Evolutionary conservation across 2,113 vertebrate genomes (phyloP), one percentile per base, ranked within the genome.

Genomic region (Salvelinus namaycush): DNA sequence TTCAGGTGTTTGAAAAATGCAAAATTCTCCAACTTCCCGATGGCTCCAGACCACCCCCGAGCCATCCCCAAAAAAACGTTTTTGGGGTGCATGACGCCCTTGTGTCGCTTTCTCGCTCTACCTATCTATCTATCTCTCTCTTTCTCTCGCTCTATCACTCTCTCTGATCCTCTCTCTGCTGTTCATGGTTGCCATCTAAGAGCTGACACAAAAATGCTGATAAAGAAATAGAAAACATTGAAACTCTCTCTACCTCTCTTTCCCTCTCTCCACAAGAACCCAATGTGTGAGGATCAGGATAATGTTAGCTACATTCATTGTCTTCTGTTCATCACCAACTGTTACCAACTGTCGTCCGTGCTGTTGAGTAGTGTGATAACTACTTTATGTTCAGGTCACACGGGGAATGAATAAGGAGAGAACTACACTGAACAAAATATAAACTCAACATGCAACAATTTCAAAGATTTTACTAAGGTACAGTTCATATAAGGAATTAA

Each of bases 251-350:
- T 72, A 57, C 8, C 68, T 59, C 79, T 74, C 70, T 31, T 76
- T 75, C 60, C 3, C 66, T 66, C 77, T 29, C 64, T 29, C 79
- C 66, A 74, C 74, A 26, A 77, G 69, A 71, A 78, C 75, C 68
- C 51, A 26, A 77, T 79, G 84, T 79, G 84, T 84, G 74, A 31
- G 74, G 74, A 24, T 71, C 18, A 29, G 74, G 73, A 76, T 87
- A 84, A 26, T 4, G 22, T 31, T 73, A 48, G 74, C 84, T 83
- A 74, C 79, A 0, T 26, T 62, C 62, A 39, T 80, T 80, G 54
- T 81, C 81, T 84, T 84, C 87, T 75, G 70, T 84, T 83, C 83
- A 80, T 48, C 73, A 51, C 74, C 44, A 64, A 44, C 27, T 66
- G 3, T 12, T 54, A 5, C 73, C 26, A 26, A 26, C 26, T 26